Evolutionary conservation across 2,797 vertebrate species (phyloP).

Genomic region (Echeneis naucrates): DNA sequence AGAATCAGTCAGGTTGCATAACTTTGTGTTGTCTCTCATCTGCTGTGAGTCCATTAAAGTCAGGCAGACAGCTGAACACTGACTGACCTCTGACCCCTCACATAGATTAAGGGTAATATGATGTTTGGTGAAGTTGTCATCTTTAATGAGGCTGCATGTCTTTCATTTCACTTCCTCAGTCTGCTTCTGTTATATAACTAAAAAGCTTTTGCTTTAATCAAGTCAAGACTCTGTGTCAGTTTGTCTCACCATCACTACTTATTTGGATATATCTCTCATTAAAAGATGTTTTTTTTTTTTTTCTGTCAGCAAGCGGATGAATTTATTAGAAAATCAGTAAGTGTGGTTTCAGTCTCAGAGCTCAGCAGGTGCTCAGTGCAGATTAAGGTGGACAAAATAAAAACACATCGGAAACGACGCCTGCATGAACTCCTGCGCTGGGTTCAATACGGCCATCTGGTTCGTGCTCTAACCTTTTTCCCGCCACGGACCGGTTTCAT

Average conservation of each 20-base stretch:
- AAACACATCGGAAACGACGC: too few relatives aligned
- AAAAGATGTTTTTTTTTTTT: neutral
- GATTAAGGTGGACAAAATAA: too few relatives aligned
- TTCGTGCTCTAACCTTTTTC: too few relatives aligned
- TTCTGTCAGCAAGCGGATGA: neutral
- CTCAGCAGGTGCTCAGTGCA: neutral
- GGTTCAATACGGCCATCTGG: too few relatives aligned
- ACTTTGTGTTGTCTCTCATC: constrained; percentile 13
- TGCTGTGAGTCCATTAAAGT: constrained; percentile 5
- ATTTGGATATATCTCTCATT: neutral
- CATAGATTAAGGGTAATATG: neutral
- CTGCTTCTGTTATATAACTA: constrained; percentile 2
- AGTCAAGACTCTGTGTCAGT: neutral
- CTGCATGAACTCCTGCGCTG: too few relatives aligned
- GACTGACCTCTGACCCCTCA: constrained; percentile 25
- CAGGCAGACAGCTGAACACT: neutral
- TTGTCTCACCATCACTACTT: constrained; percentile 3
- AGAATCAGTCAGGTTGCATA: constrained; percentile 25
- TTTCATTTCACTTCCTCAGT: constrained; percentile 2
- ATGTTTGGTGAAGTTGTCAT: neutral
- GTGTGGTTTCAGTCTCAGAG: constrained; percentile 1
- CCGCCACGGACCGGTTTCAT: too few relatives aligned
- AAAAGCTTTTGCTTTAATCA: constrained; percentile 31
- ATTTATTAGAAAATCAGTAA: constrained; percentile 1
- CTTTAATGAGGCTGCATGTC: constrained; percentile 22